phyloP scores from a whole-genome alignment of 2,113 vertebrate genomes.

The Parotia lawesii region DNA sequence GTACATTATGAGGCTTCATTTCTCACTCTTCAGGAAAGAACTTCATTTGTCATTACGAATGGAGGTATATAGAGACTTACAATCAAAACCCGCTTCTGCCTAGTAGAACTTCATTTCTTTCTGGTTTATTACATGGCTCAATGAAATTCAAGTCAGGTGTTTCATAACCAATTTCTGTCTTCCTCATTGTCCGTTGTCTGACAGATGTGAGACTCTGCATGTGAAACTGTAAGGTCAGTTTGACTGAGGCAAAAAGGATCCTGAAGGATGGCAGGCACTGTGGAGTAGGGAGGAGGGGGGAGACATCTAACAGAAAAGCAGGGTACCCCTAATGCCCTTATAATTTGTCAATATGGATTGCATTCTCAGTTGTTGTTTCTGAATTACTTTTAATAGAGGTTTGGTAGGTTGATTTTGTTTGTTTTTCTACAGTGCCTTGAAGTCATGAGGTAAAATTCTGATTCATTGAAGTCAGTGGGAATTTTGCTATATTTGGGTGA shows the following conservation, averaged over 20 bases:
- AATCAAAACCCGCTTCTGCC: constrained; percentile 2
- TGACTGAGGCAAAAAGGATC: background rate
- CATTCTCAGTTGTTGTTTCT: background rate
- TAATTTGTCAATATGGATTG: background rate
- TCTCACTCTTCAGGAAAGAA: background rate
- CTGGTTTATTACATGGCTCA: constrained; percentile 10
- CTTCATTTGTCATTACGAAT: background rate
- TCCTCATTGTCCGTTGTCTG: background rate
- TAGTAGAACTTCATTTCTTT: background rate
- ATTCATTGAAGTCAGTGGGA: background rate
- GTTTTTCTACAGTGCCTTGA: background rate
- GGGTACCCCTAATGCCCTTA: background rate
- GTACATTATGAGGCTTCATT: background rate
- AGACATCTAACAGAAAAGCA: background rate
- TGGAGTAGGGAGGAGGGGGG: background rate
- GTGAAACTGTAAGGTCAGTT: background rate
- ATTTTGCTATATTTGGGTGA: background rate
- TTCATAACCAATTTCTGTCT: constrained; percentile 25
- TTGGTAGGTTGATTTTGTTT: background rate
- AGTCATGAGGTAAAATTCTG: background rate
- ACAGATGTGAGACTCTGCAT: background rate
- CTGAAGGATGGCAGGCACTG: background rate
- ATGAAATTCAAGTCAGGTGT: constrained; percentile 44
- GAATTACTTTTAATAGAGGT: background rate
- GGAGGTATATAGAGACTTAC: background rate